Evolutionary conservation across 2,797 vertebrate species (phyloP).

Genomic region (Anguilla obscura): DNA sequence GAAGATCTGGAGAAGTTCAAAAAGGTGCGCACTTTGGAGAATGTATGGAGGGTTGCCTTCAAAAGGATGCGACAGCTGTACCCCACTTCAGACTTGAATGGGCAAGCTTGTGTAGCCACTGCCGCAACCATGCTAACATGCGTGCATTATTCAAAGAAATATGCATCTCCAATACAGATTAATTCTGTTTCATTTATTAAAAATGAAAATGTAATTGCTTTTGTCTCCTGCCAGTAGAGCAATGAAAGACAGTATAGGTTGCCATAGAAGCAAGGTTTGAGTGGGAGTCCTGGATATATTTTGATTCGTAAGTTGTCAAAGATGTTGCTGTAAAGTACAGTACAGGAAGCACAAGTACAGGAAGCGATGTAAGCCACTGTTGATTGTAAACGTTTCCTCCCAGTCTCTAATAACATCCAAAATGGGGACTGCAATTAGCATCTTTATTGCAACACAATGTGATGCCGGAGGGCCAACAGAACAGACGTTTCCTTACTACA

Average conservation of each 20-base stretch:
- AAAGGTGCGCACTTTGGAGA: too few species aligned
- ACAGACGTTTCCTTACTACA: constrained; percentile 51
- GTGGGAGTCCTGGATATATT: constrained; percentile 40
- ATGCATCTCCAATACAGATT: too few species aligned
- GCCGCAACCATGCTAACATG: too few species aligned
- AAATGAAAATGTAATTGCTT: too few species aligned
- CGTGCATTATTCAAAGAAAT: too few species aligned
- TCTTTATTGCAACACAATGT: constrained; percentile 53
- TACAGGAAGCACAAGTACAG: constrained; percentile 43
- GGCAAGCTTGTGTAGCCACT: too few species aligned
- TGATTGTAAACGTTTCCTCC: constrained; percentile 41
- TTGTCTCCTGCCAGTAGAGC: not conserved
- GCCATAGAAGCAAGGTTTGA: constrained; percentile 40
- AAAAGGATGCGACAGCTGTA: too few species aligned
- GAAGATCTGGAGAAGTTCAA: too few species aligned
- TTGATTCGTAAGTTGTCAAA: constrained; percentile 48
- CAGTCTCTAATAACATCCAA: constrained; percentile 55
- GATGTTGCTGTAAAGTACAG: constrained; percentile 49
- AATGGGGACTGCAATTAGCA: constrained; percentile 62
- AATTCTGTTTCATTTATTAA: too few species aligned
- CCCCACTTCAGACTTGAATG: too few species aligned
- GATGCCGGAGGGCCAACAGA: constrained; percentile 38
- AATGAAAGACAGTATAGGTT: constrained; percentile 11
- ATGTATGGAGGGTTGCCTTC: too few species aligned
- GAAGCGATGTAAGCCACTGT: constrained; percentile 17